Conservation (phyloP, 1,140 invertebrate species). For the Paralvinella palmiformis region DNA sequence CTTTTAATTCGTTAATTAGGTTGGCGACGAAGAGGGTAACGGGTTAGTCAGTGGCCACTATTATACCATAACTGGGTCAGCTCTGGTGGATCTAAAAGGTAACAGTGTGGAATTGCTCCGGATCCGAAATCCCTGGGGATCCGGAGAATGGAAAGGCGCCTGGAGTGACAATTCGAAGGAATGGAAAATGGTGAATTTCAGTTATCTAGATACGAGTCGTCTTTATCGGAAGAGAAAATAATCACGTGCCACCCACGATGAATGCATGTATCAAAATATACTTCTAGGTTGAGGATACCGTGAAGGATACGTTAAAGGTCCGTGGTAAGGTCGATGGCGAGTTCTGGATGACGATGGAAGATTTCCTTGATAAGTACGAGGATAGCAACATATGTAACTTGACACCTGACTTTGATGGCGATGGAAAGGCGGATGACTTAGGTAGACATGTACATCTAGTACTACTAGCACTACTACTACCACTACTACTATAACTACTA, state of each 20-base stretch:
- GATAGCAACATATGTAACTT: constrained; percentile 3
- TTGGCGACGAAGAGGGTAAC: constrained; percentile 22
- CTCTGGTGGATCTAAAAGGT: constrained; percentile 22
- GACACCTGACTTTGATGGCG: not conserved
- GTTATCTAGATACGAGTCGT: no score
- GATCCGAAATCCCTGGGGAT: not conserved
- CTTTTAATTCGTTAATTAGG: constrained; percentile 6
- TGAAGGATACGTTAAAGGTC: not conserved
- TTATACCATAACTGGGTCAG: constrained; percentile 31
- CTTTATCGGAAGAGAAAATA: no score
- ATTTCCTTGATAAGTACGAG: not conserved
- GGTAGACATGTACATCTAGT: no score
- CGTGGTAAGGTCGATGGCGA: not conserved
- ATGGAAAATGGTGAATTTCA: not conserved
- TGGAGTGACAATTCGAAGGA: not conserved
- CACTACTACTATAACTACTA: no score
- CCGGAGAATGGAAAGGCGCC: not conserved
- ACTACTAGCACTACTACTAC: no score
- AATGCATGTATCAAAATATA: no score
- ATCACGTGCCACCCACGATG: no score
- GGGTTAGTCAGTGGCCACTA: constrained; percentile 31
- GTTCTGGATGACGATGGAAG: constrained; percentile 4
- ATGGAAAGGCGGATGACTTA: not conserved
- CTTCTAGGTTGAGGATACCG: not conserved
- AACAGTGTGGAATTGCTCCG: constrained; percentile 12